A percentile compares a stretch with the other conserved stretches of the same genome.
Evolutionary conservation across 2,888 invertebrate species (phyloP).

Genomic region (Phengaris alcon): DNA sequence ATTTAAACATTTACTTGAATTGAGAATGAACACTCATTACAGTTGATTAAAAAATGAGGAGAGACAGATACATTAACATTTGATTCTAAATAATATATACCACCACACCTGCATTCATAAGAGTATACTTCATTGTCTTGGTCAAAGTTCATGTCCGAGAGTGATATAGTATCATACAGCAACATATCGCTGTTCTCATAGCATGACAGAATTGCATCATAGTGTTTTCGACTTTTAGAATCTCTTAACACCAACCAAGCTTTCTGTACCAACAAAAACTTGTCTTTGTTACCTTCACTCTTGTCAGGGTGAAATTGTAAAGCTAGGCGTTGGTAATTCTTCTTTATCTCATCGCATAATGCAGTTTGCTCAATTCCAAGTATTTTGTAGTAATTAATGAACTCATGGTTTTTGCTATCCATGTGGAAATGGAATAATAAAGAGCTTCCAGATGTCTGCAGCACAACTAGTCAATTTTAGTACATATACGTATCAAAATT

Average conservation of each 20-base stretch:
- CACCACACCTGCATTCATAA: conserved; percentile 86
- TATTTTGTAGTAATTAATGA: conserved; percentile 75
- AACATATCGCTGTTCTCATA: conserved; percentile 78
- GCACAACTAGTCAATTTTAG: background rate
- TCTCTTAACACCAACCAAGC: conserved; percentile 86
- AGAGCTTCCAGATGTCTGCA: background rate
- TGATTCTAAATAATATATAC: conserved; percentile 71
- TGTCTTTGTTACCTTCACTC: conserved; percentile 45
- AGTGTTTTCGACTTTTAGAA: conserved; percentile 79
- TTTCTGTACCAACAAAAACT: conserved; percentile 76
- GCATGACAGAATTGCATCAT: conserved; percentile 82
- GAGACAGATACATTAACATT: conserved; percentile 41
- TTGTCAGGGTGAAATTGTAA: conserved; percentile 83
- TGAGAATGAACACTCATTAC: conserved; percentile 87
- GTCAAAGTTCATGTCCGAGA: conserved; percentile 69
- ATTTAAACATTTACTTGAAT: conserved; percentile 71
- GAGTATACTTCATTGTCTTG: conserved; percentile 55
- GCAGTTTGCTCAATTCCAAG: conserved; percentile 77
- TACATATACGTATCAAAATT: background rate
- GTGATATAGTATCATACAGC: conserved; percentile 79
- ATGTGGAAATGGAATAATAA: conserved; percentile 25
- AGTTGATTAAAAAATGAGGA: conserved; percentile 77
- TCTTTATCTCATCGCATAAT: conserved; percentile 79
- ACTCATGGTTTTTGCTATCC: conserved; percentile 26
- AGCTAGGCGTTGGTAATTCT: conserved; percentile 79